Percentiles rank a stretch among this genome's conserved stretches.
These are phyloP conservation scores for Euschistus heros DNA, from an alignment of 1,140 invertebrate species.

Conservation along the genomic window DNA sequence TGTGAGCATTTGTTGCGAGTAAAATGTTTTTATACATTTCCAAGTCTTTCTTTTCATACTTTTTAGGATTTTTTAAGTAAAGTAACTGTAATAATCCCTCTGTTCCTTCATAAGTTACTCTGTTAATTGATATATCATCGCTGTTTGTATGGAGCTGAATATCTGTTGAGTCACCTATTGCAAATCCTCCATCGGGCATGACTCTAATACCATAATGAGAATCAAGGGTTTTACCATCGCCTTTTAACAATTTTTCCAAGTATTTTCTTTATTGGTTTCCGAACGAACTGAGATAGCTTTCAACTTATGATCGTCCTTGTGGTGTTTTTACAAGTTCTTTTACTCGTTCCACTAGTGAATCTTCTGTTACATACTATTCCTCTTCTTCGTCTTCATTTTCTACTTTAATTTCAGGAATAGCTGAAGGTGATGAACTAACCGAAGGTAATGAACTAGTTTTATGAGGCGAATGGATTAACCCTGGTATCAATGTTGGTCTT, in stretches of 20 bases:
- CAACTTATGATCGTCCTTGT: background rate
- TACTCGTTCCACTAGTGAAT: too few species aligned
- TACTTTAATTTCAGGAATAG: background rate
- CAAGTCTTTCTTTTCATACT: background rate
- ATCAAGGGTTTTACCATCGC: background rate
- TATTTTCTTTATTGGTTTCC: too few species aligned
- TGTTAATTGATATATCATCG: too few species aligned
- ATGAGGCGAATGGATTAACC: too few species aligned
- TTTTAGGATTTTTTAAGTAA: background rate
- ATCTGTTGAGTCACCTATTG: background rate
- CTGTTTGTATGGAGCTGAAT: too few species aligned
- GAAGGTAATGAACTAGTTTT: too few species aligned
- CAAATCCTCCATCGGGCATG: background rate
- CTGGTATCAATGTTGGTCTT: background rate
- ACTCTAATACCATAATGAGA: background rate
- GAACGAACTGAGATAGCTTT: too few species aligned
- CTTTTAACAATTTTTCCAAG: background rate
- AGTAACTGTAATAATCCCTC: background rate
- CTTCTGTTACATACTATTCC: too few species aligned
- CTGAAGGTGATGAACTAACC: too few species aligned
- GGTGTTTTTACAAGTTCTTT: background rate
- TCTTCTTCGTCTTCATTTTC: background rate
- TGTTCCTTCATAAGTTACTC: too few species aligned
- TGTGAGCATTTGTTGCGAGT: background rate
- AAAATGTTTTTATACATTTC: too few species aligned